phyloP scores from a whole-genome alignment of 1,140 invertebrate genomes.

The Lutraria rhynchaena region DNA sequence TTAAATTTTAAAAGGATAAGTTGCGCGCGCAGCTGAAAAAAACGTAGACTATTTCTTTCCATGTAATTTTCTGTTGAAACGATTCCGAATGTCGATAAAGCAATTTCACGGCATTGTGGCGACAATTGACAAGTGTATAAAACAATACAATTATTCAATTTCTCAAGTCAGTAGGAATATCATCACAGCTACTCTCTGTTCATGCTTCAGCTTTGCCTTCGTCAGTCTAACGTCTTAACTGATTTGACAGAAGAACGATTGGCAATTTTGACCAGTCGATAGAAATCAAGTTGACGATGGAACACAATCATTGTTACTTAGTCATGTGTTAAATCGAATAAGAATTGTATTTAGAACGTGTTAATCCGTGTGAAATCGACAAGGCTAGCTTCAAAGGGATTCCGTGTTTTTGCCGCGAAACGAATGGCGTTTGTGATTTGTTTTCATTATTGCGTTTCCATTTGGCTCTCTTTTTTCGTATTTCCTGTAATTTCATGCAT shows the following conservation, averaged over 20 bases:
- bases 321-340: constrained; percentile 60
- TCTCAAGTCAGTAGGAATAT: constrained; percentile 55
- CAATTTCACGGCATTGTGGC: constrained; percentile 38
- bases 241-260: constrained; percentile 46
- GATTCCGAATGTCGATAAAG: constrained; percentile 29
- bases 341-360: constrained; percentile 60
- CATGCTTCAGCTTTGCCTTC: background rate
- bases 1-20: too few species aligned
- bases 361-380: constrained; percentile 60
- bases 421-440: constrained; percentile 37
- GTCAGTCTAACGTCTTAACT: background rate
- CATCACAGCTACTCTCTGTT: constrained; percentile 10
- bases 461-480: constrained; percentile 16
- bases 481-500: constrained; percentile 34
- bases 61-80: constrained; percentile 27
- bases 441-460: constrained; percentile 23
- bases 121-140: constrained; percentile 52
- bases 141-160: constrained; percentile 52
- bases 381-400: constrained; percentile 40
- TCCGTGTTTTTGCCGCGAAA: constrained; percentile 1
- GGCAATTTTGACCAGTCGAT: constrained; percentile 55
- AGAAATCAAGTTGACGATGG: constrained; percentile 40
- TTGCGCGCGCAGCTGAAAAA: too few species aligned
- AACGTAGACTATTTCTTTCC: too few species aligned
- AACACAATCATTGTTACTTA: constrained; percentile 56